These are phyloP conservation scores for Spodoptera picta DNA, from an alignment of 2,888 invertebrate genomes.

Conservation along the genomic window DNA sequence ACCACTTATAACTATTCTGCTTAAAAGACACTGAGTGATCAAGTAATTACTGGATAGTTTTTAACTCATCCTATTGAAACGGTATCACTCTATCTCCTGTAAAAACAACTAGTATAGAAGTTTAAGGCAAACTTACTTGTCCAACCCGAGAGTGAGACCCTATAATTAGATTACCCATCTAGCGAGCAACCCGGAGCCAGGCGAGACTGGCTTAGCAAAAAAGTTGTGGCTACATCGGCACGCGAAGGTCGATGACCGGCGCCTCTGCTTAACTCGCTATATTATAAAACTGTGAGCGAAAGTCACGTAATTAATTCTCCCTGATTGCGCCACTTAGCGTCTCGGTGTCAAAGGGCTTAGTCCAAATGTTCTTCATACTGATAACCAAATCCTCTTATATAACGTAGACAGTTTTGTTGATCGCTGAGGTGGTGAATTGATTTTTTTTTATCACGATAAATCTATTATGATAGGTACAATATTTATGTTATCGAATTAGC, in stretches of 20 bases:
- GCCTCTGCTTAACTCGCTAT: constrained; percentile 70
- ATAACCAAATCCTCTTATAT: constrained; percentile 14
- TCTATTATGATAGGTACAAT: constrained; percentile 1
- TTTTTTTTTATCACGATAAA: constrained; percentile 19
- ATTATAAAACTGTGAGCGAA: constrained; percentile 77
- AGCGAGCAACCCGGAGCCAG: constrained; percentile 73
- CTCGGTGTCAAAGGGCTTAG: constrained; percentile 55
- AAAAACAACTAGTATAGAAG: constrained; percentile 67
- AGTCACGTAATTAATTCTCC: constrained; percentile 68
- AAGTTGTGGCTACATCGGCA: constrained; percentile 75
- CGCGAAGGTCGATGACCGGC: constrained; percentile 79
- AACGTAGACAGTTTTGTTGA: constrained; percentile 7
- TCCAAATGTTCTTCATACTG: constrained; percentile 12
- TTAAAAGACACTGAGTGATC: constrained; percentile 9
- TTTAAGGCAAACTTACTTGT: constrained; percentile 68
- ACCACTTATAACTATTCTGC: constrained; percentile 9
- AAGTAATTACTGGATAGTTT: constrained; percentile 6
- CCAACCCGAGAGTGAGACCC: constrained; percentile 71
- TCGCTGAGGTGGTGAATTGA: not conserved
- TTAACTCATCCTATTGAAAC: constrained; percentile 55
- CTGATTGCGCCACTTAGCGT: constrained; percentile 37
- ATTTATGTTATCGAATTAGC: constrained; percentile 24
- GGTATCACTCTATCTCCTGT: constrained; percentile 55
- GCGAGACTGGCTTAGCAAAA: constrained; percentile 80
- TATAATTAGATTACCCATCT: constrained; percentile 84